Evolutionary conservation across 1,140 invertebrate genomes (phyloP), one percentile per base, ranked within the genome.

Genomic region (Hypothenemus hampei): DNA sequence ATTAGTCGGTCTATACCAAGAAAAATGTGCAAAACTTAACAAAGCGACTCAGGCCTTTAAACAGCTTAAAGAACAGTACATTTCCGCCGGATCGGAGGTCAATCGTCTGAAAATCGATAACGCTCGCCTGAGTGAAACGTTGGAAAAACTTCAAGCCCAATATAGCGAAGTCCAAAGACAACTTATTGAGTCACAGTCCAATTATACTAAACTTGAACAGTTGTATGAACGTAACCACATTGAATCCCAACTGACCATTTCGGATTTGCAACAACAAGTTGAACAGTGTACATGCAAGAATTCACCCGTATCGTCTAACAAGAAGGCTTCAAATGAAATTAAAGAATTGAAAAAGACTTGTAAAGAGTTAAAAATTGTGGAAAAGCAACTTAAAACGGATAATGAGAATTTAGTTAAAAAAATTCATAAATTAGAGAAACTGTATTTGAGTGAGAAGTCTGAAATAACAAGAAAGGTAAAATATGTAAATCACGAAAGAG

Each of bases 1-100:
- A n/a, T 33, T 52, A 41, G 13, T 52, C 6, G 15, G 20, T 16
- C 16, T 52, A 4, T 52, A 40, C 24, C 26, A 52, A n/a, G 49
- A 43, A 22, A 43, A 31, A n/a, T 31, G 15, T 21, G 49, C 41
- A 13, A 52, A 52, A 29, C 39, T 52, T 3, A 26, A n/a, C 8
- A 52, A 43, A 22, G 49, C 49, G 15, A 31, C 23, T 26, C 49
- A 52, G 15, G 37, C 37, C 6, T 41, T 52, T 43, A 52, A 43
- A 33, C 20, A 31, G 16, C 20, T 52, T 2, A 52, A 52, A 33
- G 8, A 8, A 11, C 29, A 52, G 18, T 22, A 52, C 33, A 24
- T 43, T 22, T 4, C 23, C 7, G 2, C 20, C 20, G 2, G 6
- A 11, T 7, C 20, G 13, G 49, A 52, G 18, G 13, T 33, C 10